These are phyloP conservation scores for Junonia oenone DNA, from an alignment of 2,888 invertebrate species.

Conservation along the genomic window DNA sequence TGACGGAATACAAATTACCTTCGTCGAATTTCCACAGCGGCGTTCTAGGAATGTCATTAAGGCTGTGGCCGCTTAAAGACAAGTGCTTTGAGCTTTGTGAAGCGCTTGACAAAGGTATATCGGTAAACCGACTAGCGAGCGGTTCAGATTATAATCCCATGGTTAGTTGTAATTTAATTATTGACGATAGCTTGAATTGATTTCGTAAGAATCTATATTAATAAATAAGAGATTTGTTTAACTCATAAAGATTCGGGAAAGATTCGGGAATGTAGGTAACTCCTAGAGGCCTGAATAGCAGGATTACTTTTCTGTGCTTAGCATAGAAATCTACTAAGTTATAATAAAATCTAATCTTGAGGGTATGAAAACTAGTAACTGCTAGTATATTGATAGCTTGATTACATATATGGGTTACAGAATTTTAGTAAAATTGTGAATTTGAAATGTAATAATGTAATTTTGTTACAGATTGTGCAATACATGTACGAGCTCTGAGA, in stretches of 20 bases:
- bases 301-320: too few relatives aligned
- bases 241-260: too few relatives aligned
- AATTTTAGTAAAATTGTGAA: too few relatives aligned
- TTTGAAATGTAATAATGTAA: background rate
- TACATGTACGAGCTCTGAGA: constrained; percentile 64
- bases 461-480: constrained; percentile 81
- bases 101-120: constrained; percentile 9
- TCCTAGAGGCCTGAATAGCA: too few relatives aligned
- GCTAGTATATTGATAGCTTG: too few relatives aligned
- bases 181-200: background rate
- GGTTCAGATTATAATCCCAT: background rate
- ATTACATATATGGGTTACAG: too few relatives aligned
- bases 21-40: constrained; percentile 3
- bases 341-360: too few relatives aligned
- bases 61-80: constrained; percentile 12
- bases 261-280: too few relatives aligned
- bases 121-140: background rate
- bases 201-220: background rate
- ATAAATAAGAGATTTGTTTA: too few relatives aligned
- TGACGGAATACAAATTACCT: constrained; percentile 15
- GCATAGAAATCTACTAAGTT: too few relatives aligned
- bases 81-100: constrained; percentile 24
- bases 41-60: constrained; percentile 23
- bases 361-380: too few relatives aligned
- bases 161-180: background rate